Evolutionary conservation across 2,888 invertebrate species (phyloP).

Genomic region (Meteorus colon): DNA sequence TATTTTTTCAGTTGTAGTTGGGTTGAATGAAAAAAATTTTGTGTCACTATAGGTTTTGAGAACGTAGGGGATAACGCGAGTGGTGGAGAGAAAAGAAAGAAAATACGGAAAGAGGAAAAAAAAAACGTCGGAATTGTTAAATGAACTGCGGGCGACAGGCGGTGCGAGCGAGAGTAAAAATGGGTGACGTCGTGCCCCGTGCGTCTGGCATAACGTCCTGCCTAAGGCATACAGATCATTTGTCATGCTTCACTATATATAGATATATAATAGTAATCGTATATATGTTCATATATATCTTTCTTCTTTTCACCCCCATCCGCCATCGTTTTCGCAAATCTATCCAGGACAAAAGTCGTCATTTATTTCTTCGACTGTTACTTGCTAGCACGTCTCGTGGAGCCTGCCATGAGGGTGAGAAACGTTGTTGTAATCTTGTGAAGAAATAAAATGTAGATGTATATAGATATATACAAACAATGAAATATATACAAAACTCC

Average conservation of each 20-base stretch:
- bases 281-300: conserved; percentile 3
- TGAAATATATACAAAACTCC: too few relatives aligned
- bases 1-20: not conserved
- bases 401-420: conserved; percentile 31
- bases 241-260: conserved; percentile 24
- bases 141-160: conserved; percentile 51
- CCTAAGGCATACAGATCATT: conserved; percentile 35
- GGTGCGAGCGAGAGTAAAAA: conserved; percentile 29
- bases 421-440: conserved; percentile 7
- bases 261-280: conserved; percentile 5
- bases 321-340: conserved; percentile 22
- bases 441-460: not conserved
- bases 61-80: not conserved
- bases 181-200: conserved; percentile 34
- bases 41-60: not conserved
- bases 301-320: conserved; percentile 25
- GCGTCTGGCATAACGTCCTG: conserved; percentile 39
- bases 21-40: not conserved
- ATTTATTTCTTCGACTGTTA: conserved; percentile 24
- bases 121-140: conserved; percentile 48
- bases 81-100: not conserved
- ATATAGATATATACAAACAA: not conserved
- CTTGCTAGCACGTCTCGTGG: not conserved
- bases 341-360: conserved; percentile 30
- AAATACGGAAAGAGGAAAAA: not conserved